phyloP scores from a whole-genome alignment of 2,888 invertebrate species.

The Cyrtodaria siliqua region DNA sequence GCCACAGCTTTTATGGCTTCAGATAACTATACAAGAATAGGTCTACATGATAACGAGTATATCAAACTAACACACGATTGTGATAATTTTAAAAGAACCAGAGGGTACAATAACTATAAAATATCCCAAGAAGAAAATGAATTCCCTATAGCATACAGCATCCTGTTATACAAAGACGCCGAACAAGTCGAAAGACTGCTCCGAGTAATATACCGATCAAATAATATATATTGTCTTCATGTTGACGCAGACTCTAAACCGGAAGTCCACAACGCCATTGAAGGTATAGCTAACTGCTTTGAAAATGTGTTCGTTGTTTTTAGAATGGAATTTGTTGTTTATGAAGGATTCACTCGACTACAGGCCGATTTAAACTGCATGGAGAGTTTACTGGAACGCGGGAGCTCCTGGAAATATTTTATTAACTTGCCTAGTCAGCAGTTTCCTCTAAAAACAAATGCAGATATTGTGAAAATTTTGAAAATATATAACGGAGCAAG shows the following conservation, averaged over 20 bases:
- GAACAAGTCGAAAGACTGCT: constrained; percentile 80
- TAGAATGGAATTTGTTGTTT: constrained; percentile 80
- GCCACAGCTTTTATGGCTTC: constrained; percentile 52
- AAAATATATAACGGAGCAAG: constrained; percentile 84
- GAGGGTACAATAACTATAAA: constrained; percentile 58
- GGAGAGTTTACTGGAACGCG: constrained; percentile 73
- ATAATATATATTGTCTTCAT: constrained; percentile 84
- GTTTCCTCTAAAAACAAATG: constrained; percentile 84
- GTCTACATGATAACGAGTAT: constrained; percentile 69
- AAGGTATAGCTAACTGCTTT: constrained; percentile 78
- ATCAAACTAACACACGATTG: constrained; percentile 72
- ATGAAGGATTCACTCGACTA: constrained; percentile 82
- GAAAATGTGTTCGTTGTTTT: constrained; percentile 84
- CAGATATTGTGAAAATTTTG: constrained; percentile 84
- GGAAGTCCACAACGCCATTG: constrained; percentile 65
- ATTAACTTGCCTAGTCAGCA: constrained; percentile 84
- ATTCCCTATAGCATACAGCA: constrained; percentile 82
- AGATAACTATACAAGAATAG: constrained; percentile 43
- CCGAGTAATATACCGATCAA: constrained; percentile 80
- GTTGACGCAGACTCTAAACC: constrained; percentile 77
- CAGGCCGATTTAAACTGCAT: constrained; percentile 85
- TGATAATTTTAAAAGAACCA: constrained; percentile 57
- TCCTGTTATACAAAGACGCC: constrained; percentile 79
- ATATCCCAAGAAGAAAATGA: constrained; percentile 66
- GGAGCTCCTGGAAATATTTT: constrained; percentile 82